Percentiles rank a stretch among this genome's conserved stretches.
phyloP scores from a whole-genome alignment of 2,888 invertebrate species.

The Acronicta aceris region DNA sequence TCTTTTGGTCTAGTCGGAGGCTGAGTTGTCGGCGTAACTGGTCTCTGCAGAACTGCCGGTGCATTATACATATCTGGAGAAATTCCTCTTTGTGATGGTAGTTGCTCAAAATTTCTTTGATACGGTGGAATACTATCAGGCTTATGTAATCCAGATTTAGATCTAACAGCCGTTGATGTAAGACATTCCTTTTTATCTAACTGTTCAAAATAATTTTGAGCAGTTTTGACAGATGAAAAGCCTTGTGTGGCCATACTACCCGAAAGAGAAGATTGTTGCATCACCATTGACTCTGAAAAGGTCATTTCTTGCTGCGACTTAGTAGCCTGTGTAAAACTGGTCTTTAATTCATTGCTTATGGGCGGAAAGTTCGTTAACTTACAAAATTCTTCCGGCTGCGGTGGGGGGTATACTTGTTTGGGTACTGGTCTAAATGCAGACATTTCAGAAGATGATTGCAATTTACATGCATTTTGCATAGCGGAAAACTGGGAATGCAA shows the following conservation, averaged over 20 bases:
- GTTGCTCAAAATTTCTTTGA: slow-evolving; percentile 90
- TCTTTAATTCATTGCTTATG: slow-evolving; percentile 77
- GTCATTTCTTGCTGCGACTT: slow-evolving; percentile 70
- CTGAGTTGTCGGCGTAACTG: slow-evolving; percentile 81
- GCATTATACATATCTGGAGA: slow-evolving; percentile 88
- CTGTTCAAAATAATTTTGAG: slow-evolving; percentile 82
- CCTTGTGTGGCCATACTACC: slow-evolving; percentile 69
- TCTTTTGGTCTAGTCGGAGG: slow-evolving; percentile 75
- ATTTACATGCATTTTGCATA: slow-evolving; percentile 78
- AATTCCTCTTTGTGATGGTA: slow-evolving; percentile 89
- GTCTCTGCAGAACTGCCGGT: slow-evolving; percentile 79
- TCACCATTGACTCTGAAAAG: slow-evolving; percentile 70
- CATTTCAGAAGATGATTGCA: slow-evolving; percentile 78
- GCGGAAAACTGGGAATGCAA: slow-evolving; percentile 72
- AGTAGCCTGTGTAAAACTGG: slow-evolving; percentile 72
- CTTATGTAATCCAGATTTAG: slow-evolving; percentile 89
- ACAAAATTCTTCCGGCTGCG: slow-evolving; percentile 77
- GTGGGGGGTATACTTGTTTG: slow-evolving; percentile 80
- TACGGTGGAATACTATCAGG: slow-evolving; percentile 91
- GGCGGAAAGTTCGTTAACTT: slow-evolving; percentile 76
- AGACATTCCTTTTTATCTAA: slow-evolving; percentile 78
- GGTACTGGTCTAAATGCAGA: slow-evolving; percentile 86
- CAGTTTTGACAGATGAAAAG: slow-evolving; percentile 77
- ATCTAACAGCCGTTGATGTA: slow-evolving; percentile 74
- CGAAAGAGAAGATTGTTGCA: slow-evolving; percentile 69